Conservation (phyloP, 2,888 invertebrate species). For the Tenthredo amoena region DNA sequence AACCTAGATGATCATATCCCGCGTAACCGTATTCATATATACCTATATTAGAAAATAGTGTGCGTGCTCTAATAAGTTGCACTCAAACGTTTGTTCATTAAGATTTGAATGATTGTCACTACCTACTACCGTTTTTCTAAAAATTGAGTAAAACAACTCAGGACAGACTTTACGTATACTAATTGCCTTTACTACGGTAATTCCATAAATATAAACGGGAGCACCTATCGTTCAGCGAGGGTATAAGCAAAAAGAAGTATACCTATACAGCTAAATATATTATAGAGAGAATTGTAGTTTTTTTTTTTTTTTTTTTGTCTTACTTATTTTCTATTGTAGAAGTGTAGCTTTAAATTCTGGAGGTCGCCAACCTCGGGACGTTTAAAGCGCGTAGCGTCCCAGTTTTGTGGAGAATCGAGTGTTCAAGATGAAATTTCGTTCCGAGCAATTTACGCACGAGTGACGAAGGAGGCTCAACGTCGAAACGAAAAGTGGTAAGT, state of each 20-base stretch:
- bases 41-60: neutral
- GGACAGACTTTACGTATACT: neutral
- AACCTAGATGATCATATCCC: neutral
- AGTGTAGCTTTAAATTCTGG: conserved; percentile 20
- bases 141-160: neutral
- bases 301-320: neutral
- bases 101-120: neutral
- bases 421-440: conserved; percentile 31
- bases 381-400: conserved; percentile 34
- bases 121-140: neutral
- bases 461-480: neutral
- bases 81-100: neutral
- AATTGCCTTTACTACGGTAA: neutral
- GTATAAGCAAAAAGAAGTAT: neutral
- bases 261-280: neutral
- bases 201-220: neutral
- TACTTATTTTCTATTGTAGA: neutral
- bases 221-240: conserved; percentile 22
- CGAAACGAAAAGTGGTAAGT: conserved; percentile 21
- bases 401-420: conserved; percentile 32
- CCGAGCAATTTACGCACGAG: conserved; percentile 32
- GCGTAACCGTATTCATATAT: neutral
- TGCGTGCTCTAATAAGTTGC: neutral
- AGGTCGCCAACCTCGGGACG: conserved; percentile 35
- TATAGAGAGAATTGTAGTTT: neutral